Evolutionary conservation across 2,113 vertebrate genomes (phyloP).

Genomic region (Nansenia antarctica): DNA sequence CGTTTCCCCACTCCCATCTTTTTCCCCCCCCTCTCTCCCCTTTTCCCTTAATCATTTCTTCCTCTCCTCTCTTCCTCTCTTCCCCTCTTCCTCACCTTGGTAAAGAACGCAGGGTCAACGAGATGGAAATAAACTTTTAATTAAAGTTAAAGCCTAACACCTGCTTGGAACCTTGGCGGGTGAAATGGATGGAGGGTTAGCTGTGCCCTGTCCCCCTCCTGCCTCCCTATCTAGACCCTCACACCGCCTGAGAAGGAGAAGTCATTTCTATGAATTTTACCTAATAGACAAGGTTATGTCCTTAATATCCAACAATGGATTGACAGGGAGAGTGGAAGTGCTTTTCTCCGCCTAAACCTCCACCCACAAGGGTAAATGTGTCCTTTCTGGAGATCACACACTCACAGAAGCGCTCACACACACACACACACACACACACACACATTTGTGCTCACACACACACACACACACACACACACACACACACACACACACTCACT

Average conservation of each 20-base stretch:
- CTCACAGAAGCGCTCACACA: not conserved
- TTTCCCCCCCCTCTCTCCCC: slow-evolving; percentile 2
- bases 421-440: not conserved
- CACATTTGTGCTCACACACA: slow-evolving; percentile 29
- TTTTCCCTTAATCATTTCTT: slow-evolving; percentile 23
- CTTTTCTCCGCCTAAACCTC: slow-evolving; percentile 26
- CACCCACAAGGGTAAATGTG: slow-evolving; percentile 11
- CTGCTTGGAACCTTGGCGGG: slow-evolving; percentile 34
- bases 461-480: slow-evolving; percentile 20
- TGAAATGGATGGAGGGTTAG: slow-evolving; percentile 27
- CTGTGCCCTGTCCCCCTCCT: not conserved
- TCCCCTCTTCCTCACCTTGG: slow-evolving; percentile 30
- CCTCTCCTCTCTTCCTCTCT: slow-evolving; percentile 19
- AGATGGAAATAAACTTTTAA: slow-evolving; percentile 58
- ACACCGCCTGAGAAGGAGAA: slow-evolving; percentile 19
- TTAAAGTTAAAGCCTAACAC: slow-evolving; percentile 63
- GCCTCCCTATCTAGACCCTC: slow-evolving; percentile 3
- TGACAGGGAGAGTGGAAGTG: slow-evolving; percentile 45
- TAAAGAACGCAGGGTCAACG: slow-evolving; percentile 48
- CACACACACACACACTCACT: not conserved
- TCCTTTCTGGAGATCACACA: not conserved
- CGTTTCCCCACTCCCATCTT: slow-evolving; percentile 7
- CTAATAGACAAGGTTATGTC: slow-evolving; percentile 71
- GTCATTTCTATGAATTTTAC: slow-evolving; percentile 69
- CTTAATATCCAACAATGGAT: slow-evolving; percentile 67